Conservation (phyloP, 2,797 vertebrate genomes). For the Nasua narica region DNA sequence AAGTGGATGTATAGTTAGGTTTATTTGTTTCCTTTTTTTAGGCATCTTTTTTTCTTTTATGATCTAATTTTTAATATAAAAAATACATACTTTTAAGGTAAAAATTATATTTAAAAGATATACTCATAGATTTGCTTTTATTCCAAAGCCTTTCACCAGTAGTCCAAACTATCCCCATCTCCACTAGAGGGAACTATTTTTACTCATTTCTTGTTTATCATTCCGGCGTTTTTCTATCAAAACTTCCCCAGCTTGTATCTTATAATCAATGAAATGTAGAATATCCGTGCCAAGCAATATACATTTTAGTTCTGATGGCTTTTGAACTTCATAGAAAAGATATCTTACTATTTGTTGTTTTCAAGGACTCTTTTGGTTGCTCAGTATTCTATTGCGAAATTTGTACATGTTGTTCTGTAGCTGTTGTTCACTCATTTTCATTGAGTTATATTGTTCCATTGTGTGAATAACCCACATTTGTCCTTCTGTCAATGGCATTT, state of each 20-base stretch:
- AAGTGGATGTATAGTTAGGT: not conserved
- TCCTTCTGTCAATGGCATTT: not conserved
- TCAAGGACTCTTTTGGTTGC: accelerated
- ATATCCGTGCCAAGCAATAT: not conserved
- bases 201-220: not conserved
- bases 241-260: not conserved
- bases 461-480: not conserved
- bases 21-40: not conserved
- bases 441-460: too few relatives aligned
- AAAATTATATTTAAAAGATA: not conserved
- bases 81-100: not conserved
- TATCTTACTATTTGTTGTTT: not conserved
- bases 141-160: not conserved
- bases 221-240: not conserved
- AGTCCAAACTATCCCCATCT: not conserved
- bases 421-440: not conserved
- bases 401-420: not conserved
- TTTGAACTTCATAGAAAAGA: not conserved
- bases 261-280: not conserved
- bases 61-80: not conserved
- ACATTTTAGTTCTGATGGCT: not conserved
- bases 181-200: not conserved
- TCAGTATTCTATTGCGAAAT: not conserved
- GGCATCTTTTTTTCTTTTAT: not conserved
- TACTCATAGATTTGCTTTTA: not conserved